Evolutionary conservation across 2,888 invertebrate genomes (phyloP).

Genomic region (Drosophila aldrichi): DNA sequence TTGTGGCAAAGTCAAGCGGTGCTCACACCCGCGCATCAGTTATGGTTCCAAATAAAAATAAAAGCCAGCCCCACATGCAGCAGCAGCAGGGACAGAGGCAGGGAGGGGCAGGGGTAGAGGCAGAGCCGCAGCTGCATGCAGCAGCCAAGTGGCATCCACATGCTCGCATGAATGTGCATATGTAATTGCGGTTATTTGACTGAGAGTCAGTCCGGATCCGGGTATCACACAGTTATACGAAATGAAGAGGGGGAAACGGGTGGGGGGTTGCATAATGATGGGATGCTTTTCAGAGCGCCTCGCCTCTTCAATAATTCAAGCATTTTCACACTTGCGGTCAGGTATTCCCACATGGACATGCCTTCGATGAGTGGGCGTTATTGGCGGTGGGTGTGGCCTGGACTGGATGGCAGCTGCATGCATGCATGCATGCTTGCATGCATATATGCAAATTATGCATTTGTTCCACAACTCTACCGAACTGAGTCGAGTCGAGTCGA

Average conservation of each 20-base stretch:
- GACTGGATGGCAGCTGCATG: conserved; percentile 2
- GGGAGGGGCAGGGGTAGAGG: too few species aligned
- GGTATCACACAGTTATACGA: not conserved
- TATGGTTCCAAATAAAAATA: conserved; percentile 7
- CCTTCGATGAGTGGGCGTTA: conserved; percentile 16
- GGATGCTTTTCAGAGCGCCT: conserved; percentile 28
- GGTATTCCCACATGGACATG: conserved; percentile 46
- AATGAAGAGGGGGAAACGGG: too few species aligned
- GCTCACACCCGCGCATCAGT: conserved; percentile 40
- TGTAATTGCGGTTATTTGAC: conserved; percentile 72
- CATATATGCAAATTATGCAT: conserved; percentile 33
- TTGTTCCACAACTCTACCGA: not conserved
- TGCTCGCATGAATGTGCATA: conserved; percentile 73
- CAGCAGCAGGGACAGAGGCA: not conserved
- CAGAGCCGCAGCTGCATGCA: conserved; percentile 1
- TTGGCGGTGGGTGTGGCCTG: conserved; percentile 23
- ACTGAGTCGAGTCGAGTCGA: not conserved
- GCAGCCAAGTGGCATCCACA: conserved; percentile 45
- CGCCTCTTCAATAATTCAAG: conserved; percentile 72
- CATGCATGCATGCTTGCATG: conserved; percentile 12
- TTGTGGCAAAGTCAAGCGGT: conserved; percentile 71
- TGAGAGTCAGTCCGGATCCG: conserved; percentile 21
- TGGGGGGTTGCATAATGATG: not conserved
- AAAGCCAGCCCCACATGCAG: conserved; percentile 5
- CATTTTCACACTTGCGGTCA: conserved; percentile 77